A percentile compares a stretch with the other conserved stretches of the same genome.
These are phyloP conservation scores for Napeogenes inachia DNA, from an alignment of 2,888 invertebrate genomes.

Conservation along the genomic window DNA sequence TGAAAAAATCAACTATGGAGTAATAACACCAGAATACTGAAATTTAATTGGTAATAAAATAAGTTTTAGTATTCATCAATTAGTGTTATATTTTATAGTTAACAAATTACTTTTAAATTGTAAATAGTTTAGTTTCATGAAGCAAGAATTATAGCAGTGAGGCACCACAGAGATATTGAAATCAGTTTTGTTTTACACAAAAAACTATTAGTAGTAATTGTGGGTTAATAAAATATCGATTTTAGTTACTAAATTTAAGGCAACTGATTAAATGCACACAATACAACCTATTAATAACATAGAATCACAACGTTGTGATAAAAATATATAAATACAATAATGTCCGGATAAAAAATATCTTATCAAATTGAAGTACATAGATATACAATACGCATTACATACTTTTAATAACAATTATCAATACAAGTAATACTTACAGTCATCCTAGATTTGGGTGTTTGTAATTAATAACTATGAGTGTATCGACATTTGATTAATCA, in stretches of 20 bases:
- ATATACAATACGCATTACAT: background rate
- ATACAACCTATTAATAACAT: background rate
- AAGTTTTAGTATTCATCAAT: too few relatives aligned
- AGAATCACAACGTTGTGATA: background rate
- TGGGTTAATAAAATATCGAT: background rate
- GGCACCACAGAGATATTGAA: too few relatives aligned
- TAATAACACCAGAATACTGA: too few relatives aligned
- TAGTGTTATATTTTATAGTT: too few relatives aligned
- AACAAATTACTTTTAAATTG: too few relatives aligned
- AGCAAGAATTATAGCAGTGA: too few relatives aligned
- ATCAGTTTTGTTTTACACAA: background rate
- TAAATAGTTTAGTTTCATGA: too few relatives aligned
- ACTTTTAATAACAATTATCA: background rate
- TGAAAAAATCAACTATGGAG: too few relatives aligned
- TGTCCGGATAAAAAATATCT: background rate
- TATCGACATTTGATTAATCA: background rate
- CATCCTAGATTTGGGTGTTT: background rate
- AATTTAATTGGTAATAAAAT: too few relatives aligned
- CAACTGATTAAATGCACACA: background rate
- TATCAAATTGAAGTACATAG: conserved; percentile 2
- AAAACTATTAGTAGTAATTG: background rate
- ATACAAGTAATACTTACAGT: conserved; percentile 1
- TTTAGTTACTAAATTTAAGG: background rate
- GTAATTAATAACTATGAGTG: background rate
- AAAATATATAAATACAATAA: background rate